These are phyloP conservation scores for Catocala sponsa DNA, from an alignment of 2,888 invertebrate species.

Conservation along the genomic window DNA sequence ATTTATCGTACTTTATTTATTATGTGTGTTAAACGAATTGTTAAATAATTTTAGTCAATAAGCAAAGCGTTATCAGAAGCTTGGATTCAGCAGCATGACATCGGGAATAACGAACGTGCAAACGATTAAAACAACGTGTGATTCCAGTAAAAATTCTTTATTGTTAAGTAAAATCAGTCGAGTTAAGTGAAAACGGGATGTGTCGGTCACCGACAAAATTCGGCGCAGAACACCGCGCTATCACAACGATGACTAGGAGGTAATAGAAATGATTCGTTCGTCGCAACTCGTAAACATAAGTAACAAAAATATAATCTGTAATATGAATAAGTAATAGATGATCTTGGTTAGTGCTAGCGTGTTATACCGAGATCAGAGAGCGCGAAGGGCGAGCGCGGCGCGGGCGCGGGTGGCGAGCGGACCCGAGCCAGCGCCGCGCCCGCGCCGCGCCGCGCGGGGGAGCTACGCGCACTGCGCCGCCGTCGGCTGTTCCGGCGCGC, in stretches of 20 bases:
- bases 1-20: conserved; percentile 53
- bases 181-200: conserved; percentile 82
- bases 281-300: conserved; percentile 64
- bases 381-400: conserved; percentile 71
- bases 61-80: conserved; percentile 83
- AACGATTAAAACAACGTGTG: conserved; percentile 81
- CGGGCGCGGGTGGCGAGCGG: conserved; percentile 61
- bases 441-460: conserved; percentile 67
- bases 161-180: conserved; percentile 86
- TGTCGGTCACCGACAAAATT: conserved; percentile 75
- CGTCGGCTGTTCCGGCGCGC: conserved; percentile 86
- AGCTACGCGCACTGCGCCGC: conserved; percentile 88
- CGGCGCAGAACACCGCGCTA: conserved; percentile 70
- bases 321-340: conserved; percentile 74
- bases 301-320: conserved; percentile 72
- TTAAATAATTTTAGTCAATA: conserved; percentile 67
- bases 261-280: conserved; percentile 68
- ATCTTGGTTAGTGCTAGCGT: conserved; percentile 81
- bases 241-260: conserved; percentile 78
- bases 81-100: conserved; percentile 74
- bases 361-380: conserved; percentile 87
- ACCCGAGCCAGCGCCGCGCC: conserved; percentile 44
- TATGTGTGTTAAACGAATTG: conserved; percentile 55
- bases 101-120: conserved; percentile 73
- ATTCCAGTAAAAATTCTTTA: conserved; percentile 81